Evolutionary conservation across 2,888 invertebrate genomes (phyloP).

Genomic region (Julus scanicus): DNA sequence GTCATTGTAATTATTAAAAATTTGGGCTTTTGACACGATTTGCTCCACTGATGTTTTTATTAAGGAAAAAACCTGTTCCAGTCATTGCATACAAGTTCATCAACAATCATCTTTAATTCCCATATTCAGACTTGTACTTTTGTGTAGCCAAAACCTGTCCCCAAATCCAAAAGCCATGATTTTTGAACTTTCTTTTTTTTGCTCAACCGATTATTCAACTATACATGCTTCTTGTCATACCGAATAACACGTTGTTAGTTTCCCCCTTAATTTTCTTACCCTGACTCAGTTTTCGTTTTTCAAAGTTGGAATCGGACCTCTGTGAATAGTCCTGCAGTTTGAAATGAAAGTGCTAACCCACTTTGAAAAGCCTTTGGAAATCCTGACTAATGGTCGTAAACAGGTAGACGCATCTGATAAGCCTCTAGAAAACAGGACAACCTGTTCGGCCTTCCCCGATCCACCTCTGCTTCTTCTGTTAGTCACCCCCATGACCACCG

Average conservation of each 20-base stretch:
- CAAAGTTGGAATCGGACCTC: not conserved
- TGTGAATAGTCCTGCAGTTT: not conserved
- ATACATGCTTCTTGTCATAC: not conserved
- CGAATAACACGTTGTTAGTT: too few relatives aligned
- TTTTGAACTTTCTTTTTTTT: not conserved
- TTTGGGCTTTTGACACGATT: too few relatives aligned
- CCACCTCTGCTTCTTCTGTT: not conserved
- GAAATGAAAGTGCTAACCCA: not conserved
- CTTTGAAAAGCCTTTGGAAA: not conserved
- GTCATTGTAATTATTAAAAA: too few relatives aligned
- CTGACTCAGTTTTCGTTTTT: conserved; percentile 10
- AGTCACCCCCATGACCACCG: conserved; percentile 23
- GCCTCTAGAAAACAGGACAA: not conserved
- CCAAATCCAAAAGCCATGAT: not conserved
- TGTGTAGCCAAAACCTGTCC: not conserved
- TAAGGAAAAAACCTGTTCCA: not conserved
- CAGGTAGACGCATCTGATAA: conserved; percentile 24
- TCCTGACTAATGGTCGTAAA: not conserved
- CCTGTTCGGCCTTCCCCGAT: conserved; percentile 22
- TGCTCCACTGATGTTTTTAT: not conserved
- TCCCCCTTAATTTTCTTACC: not conserved
- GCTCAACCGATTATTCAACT: not conserved
- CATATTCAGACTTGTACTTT: not conserved
- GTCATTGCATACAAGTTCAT: too few relatives aligned
- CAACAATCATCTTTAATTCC: not conserved